Conservation (phyloP, 1,140 invertebrate species). For the Bombus difficillimus region DNA sequence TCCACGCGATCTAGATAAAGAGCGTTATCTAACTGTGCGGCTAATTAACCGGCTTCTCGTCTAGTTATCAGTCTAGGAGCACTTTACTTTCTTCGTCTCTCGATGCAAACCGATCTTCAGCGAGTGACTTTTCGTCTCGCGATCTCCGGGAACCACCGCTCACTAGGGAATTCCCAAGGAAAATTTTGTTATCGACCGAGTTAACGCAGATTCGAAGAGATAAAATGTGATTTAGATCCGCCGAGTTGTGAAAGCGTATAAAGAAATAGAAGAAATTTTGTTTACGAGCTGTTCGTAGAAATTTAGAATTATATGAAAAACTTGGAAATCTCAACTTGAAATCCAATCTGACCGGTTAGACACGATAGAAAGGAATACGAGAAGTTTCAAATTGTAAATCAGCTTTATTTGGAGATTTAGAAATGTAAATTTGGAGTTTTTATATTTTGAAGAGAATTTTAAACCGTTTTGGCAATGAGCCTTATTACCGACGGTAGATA, state of each 20-base stretch:
- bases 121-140: neutral
- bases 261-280: too few species aligned
- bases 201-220: neutral
- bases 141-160: neutral
- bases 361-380: neutral
- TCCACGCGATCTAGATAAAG: constrained; percentile 44
- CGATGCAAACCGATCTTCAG: neutral
- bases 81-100: constrained; percentile 10
- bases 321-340: too few species aligned
- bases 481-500: constrained; percentile 43
- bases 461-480: neutral
- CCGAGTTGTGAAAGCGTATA: neutral
- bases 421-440: neutral
- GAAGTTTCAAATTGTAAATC: too few species aligned
- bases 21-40: constrained; percentile 38
- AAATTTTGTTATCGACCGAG: constrained; percentile 19
- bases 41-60: constrained; percentile 42
- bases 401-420: neutral
- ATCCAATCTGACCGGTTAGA: too few species aligned
- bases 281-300: too few species aligned
- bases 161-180: neutral
- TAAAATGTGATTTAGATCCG: neutral
- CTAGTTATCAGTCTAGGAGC: constrained; percentile 25
- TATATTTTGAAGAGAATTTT: neutral
- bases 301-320: too few species aligned